Percentiles rank a stretch among this genome's conserved stretches.
Evolutionary conservation across 2,888 invertebrate species (phyloP).

Genomic region (Eupithecia subumbrata): DNA sequence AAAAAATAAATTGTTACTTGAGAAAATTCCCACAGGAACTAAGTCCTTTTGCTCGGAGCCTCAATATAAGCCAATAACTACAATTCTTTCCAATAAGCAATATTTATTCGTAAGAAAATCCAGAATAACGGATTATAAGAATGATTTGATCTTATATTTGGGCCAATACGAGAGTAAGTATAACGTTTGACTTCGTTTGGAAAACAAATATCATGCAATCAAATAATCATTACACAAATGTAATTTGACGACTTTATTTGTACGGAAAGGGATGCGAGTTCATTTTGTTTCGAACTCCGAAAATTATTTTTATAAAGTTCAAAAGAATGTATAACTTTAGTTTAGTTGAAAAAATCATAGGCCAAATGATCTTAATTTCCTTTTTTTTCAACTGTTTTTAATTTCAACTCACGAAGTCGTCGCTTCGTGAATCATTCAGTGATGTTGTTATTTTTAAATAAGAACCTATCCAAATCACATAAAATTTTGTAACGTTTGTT

Average conservation of each 20-base stretch:
- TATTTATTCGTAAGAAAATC: slow-evolving; percentile 3
- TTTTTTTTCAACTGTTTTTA: not conserved
- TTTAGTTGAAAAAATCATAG: no score
- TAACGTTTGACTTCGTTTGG: slow-evolving; percentile 5
- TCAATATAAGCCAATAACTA: not conserved
- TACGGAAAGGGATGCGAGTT: slow-evolving; percentile 4
- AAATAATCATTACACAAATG: slow-evolving; percentile 29
- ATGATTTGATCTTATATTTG: slow-evolving; percentile 12
- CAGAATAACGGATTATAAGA: slow-evolving; percentile 14
- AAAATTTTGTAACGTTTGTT: not conserved
- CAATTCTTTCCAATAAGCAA: slow-evolving; percentile 2
- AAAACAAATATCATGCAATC: slow-evolving; percentile 22
- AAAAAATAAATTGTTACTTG: not conserved
- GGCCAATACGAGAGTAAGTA: not conserved
- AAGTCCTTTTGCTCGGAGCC: not conserved
- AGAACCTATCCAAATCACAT: not conserved
- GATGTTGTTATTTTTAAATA: not conserved
- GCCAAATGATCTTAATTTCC: no score
- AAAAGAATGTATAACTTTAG: not conserved
- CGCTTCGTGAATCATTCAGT: not conserved
- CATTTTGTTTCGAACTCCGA: slow-evolving; percentile 5
- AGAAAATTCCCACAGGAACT: not conserved
- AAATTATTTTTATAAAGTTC: not conserved
- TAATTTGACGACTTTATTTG: slow-evolving; percentile 22
- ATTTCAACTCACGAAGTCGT: not conserved